These are phyloP conservation scores for Ophion slaviceki DNA, from an alignment of 2,888 invertebrate species.

Conservation along the genomic window DNA sequence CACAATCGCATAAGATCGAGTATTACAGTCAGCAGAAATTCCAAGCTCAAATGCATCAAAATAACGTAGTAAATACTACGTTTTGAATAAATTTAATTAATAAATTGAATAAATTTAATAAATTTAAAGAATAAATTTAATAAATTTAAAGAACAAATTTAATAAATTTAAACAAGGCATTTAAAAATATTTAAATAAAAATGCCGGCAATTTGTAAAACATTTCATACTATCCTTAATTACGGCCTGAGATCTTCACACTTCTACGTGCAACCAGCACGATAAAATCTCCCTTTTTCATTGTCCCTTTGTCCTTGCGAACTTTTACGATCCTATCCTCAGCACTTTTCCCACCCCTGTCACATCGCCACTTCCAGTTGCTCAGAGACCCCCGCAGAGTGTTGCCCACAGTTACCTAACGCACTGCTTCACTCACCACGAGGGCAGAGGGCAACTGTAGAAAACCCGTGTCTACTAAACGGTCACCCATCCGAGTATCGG, in stretches of 20 bases:
- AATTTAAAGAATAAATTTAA: too few species aligned
- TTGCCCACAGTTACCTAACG: background rate
- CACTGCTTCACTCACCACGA: background rate
- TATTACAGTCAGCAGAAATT: background rate
- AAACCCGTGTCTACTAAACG: background rate
- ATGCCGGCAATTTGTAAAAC: background rate
- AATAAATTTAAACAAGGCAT: too few species aligned
- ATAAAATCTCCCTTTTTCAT: background rate
- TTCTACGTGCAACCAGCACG: background rate
- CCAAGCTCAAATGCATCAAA: background rate
- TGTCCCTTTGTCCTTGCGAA: background rate
- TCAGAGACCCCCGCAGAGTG: too few species aligned
- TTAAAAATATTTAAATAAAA: background rate
- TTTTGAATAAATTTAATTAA: too few species aligned
- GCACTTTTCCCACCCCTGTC: too few species aligned
- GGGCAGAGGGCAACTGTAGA: background rate
- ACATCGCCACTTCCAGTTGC: too few species aligned
- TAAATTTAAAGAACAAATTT: too few species aligned
- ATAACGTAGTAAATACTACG: background rate
- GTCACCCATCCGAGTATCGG: too few species aligned
- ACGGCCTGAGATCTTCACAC: background rate
- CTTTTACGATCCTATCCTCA: too few species aligned
- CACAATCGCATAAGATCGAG: background rate
- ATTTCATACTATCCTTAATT: background rate
- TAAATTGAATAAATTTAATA: too few species aligned